phyloP scores from a whole-genome alignment of 2,888 invertebrate genomes.

The Parelbella ahira region DNA sequence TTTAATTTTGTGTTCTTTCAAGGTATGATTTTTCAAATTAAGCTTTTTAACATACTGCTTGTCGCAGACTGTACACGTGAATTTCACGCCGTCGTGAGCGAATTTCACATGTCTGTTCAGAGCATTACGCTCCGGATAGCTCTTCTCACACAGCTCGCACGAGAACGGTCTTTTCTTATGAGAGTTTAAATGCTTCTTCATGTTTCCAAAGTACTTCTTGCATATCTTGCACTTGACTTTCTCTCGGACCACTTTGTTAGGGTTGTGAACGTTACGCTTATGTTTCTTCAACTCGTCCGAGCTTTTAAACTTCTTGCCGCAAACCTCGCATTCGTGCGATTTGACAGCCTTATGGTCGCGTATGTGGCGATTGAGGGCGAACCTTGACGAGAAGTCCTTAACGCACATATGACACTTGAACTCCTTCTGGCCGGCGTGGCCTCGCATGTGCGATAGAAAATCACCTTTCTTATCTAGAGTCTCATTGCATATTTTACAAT shows the following conservation, averaged over 20 bases:
- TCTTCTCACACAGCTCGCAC: conserved; percentile 29
- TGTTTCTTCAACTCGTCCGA: conserved; percentile 27
- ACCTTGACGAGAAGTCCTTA: conserved; percentile 30
- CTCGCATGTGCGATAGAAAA: conserved; percentile 23
- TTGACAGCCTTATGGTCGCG: conserved; percentile 26
- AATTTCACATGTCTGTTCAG: conserved; percentile 34
- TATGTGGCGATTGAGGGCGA: conserved; percentile 31
- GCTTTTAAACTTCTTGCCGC: conserved; percentile 27
- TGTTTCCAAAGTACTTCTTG: conserved; percentile 33
- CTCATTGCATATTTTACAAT: conserved; percentile 29
- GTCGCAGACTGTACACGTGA: not conserved
- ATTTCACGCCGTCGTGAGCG: not conserved
- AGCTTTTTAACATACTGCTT: too few species aligned
- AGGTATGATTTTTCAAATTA: too few species aligned
- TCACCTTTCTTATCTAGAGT: conserved; percentile 12
- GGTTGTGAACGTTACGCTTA: conserved; percentile 18
- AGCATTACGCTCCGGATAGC: conserved; percentile 32
- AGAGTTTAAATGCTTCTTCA: conserved; percentile 34
- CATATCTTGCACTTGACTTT: conserved; percentile 34
- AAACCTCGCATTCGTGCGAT: conserved; percentile 27
- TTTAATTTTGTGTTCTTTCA: too few species aligned
- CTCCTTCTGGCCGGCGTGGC: conserved; percentile 21
- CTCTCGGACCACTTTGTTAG: not conserved
- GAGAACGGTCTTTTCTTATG: conserved; percentile 31
- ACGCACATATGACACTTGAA: conserved; percentile 30